phyloP scores from a whole-genome alignment of 1,140 invertebrate species.

The Hydropsyche tenuis region DNA sequence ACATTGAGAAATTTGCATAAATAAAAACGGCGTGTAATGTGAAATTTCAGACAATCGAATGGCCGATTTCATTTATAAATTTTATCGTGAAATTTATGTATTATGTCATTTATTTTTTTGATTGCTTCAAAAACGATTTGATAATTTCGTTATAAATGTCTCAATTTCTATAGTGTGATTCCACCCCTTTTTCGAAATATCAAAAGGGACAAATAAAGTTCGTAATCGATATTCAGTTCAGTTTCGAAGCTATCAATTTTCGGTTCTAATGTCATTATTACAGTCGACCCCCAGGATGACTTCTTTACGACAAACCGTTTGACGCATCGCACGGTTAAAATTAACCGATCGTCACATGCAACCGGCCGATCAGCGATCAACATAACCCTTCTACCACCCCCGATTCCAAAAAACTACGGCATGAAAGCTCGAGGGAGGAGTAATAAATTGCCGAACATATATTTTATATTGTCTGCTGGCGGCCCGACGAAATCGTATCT shows the following conservation, averaged over 20 bases:
- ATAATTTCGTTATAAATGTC: too few relatives aligned
- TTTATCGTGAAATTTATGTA: too few relatives aligned
- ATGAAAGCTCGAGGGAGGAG: neutral
- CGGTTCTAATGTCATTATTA: constrained; percentile 26
- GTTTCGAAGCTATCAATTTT: constrained; percentile 22
- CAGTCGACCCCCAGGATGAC: constrained; percentile 4
- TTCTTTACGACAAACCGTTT: constrained; percentile 33
- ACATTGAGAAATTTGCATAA: too few relatives aligned
- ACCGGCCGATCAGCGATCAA: constrained; percentile 31
- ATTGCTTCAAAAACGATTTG: too few relatives aligned
- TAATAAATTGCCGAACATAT: constrained; percentile 50
- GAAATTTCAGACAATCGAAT: too few relatives aligned
- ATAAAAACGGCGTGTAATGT: too few relatives aligned
- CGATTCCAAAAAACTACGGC: neutral
- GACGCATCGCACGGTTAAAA: constrained; percentile 36
- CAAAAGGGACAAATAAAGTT: neutral
- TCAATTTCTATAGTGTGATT: too few relatives aligned
- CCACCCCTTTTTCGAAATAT: too few relatives aligned
- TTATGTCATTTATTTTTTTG: too few relatives aligned
- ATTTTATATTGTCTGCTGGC: constrained; percentile 49
- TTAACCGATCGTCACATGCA: constrained; percentile 44
- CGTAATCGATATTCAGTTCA: constrained; percentile 11
- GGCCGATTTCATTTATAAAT: too few relatives aligned
- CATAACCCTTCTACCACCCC: constrained; percentile 25
- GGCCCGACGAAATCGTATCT: constrained; percentile 44